Evolutionary conservation across 2,797 vertebrate species (phyloP), one percentile per base, ranked within the genome.

Genomic region (Catamblyrhynchus diadema): DNA sequence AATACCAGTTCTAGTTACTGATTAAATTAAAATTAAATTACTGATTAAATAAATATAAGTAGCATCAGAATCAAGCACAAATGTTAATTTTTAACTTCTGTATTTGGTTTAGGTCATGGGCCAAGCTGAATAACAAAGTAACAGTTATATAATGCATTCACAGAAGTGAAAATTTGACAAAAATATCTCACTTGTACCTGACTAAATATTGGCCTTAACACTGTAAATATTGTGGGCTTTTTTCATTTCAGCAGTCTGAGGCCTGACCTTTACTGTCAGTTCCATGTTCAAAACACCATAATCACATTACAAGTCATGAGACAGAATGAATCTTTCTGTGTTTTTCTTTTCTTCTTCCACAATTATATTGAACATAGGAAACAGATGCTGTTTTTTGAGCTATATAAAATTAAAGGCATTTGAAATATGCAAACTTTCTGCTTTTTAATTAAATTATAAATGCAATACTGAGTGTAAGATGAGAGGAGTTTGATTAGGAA

Each of bases 111-210:
- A 69, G 51, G 56, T 47, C 65, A 51, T 27, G 37, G 8, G 6
- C 30, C 27, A 66, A 75, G 19, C 39, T 70, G 56, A 83, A 71
- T 32, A 44, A 44, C 5, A 47, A 64, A 64, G 47, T 48, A 66
- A 51, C 11, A n/a, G 14, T 69, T 81, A 14, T 15, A 20, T 33
- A 86, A 81, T 48, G 20, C 6, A 42, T 32, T 30, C 64, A 12
- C 45, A 83, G 16, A 57, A 33, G 11, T 65, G 61, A 41, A 80
- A 71, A 78, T n/a, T 9, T 79, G 56, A 65, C 74, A 66, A 41
- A 41, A n/a, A 60, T 70, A 81, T 95, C 98, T 98, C 77, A 98
- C 98, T 86, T 98, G 98, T 96, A 99, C 98, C 93, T 99, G 98
- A 94, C 97, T 98, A 98, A 84, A 98, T 51, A 41, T 97, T 98